Evolutionary conservation across 2,797 vertebrate species (phyloP), one percentile per base, ranked within the genome.

Genomic region (Lutjanus campechanus): DNA sequence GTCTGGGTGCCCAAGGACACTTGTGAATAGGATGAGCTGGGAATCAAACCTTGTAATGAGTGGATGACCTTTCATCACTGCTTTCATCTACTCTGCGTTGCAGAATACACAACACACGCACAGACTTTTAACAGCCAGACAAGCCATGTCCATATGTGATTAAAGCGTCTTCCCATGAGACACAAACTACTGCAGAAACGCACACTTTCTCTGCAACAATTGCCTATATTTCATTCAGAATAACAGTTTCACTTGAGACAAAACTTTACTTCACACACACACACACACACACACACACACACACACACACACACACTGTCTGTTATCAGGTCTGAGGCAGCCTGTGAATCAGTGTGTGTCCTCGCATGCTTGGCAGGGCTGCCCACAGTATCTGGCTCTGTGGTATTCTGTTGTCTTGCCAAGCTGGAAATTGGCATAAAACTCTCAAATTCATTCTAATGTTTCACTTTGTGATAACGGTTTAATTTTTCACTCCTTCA

Each of bases 261-360:
- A 54, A 77, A 76, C 62, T 58, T 73, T 46, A 22, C 22, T 9
- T 5, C 41, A 69, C 54, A 58, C 54, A 49, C 17, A 59, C n/a
- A 40, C 54, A 67, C 62, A 29, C 61, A 67, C 41, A 40, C 54
- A 67, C 62, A 29, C 61, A 67, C 41, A 56, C 53, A 49, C 17
- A 59, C n/a, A 54, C 25, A 63, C 10, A 36, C 50, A 40, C 54
- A 67, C 62, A 29, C 61, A 67, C 41, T 66, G 56, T 36, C 19
- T 74, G 44, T 81, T 81, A 81, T 76, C 76, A 65, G 36, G 29
- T 53, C 64, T 51, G 74, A 77, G 61, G 73, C 79, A 82, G 86
- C 56, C 76, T 72, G 59, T 72, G 64, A 74, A 46, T 81, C 69
- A 77, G 46, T 76, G 79, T 84, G 78, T 73, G 69, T 82, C 65